Base-by-base conservation (phyloP, 2,888 invertebrate genomes). In the Drosophila mimica region DNA sequence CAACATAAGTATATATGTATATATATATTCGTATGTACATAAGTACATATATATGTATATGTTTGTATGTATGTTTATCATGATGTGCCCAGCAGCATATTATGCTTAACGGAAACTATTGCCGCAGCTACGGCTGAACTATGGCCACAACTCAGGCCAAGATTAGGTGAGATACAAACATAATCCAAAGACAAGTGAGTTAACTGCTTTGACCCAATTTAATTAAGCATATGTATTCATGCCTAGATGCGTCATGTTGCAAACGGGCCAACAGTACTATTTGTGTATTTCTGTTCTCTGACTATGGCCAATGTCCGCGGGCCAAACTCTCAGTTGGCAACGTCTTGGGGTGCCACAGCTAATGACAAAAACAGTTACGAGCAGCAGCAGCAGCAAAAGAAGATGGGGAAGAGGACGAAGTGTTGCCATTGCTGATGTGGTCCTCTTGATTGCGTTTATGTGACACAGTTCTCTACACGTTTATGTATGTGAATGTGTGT, bases 141-240 rank as follows among this genome's bases (percentile, higher is more conserved):
- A 25, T 46, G 46, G 54, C 49, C 49, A 43, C 8, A 40, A 68
- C 74, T 67, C 62, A 61, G 72, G 58, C 76, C 58, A 62, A 83
- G 88, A 86, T 86, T 79, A 82, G 83, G 83, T 81, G 73, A 74
- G 81, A 83, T 88, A 83, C 86, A 81, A 86, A 83, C 82, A 76
- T 88, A 86, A 88, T 82, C 86, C 81, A 78, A 76, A 81, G 86
- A 86, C 86, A 87, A 88, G 88, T 81, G 82, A 88, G 88, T 82
- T 87, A 88, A 88, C 88, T 82, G 83, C 71, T 76, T 74, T 83
- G 88, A 88, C 86, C 86, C 86, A 88, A 87, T 88, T 87, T 83
- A 87, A 88, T 88, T 87, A 88, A 81, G 82, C 79, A 75, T 71
- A 66, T 76, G 68, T 49, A 61, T 59, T 43, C 38, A 51, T 54